These are phyloP conservation scores for Agapornis canus DNA, from an alignment of 2,797 vertebrate species.

Conservation along the genomic window DNA sequence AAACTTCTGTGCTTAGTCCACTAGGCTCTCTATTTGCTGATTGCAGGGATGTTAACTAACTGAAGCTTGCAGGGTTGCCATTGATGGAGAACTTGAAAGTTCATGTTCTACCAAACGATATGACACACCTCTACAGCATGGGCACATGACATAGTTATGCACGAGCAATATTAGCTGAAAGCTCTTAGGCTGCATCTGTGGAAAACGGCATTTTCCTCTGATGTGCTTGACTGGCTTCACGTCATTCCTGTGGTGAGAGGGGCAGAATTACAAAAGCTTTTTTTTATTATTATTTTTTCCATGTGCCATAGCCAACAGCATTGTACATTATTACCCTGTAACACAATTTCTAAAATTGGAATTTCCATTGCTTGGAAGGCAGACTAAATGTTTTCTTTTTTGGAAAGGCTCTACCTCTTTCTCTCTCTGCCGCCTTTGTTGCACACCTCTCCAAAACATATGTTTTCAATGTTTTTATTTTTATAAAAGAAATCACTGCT, in stretches of 20 bases:
- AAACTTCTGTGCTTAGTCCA: not conserved
- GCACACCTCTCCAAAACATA: not conserved
- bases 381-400: slow-evolving; percentile 13
- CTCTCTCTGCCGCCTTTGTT: not conserved
- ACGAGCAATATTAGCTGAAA: not conserved
- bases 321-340: not conserved
- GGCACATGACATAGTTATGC: not conserved
- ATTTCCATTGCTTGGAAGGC: slow-evolving; percentile 62
- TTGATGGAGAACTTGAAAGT: not conserved
- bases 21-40: not conserved
- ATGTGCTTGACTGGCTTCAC: slow-evolving; percentile 12
- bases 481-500: not conserved
- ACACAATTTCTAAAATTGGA: slow-evolving; percentile 53
- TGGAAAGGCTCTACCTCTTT: slow-evolving; percentile 1
- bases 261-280: slow-evolving; percentile 26
- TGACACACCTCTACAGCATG: not conserved
- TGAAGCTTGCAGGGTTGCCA: not conserved
- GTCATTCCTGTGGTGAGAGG: not conserved
- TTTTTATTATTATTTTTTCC: not conserved
- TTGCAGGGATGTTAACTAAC: not conserved
- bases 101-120: not conserved
- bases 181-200: not conserved
- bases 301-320: slow-evolving; percentile 46
- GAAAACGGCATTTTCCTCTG: slow-evolving; percentile 4
- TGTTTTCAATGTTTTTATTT: slow-evolving; percentile 30